Base-by-base conservation (phyloP, 2,888 invertebrate species). In the Diogma glabrata region DNA sequence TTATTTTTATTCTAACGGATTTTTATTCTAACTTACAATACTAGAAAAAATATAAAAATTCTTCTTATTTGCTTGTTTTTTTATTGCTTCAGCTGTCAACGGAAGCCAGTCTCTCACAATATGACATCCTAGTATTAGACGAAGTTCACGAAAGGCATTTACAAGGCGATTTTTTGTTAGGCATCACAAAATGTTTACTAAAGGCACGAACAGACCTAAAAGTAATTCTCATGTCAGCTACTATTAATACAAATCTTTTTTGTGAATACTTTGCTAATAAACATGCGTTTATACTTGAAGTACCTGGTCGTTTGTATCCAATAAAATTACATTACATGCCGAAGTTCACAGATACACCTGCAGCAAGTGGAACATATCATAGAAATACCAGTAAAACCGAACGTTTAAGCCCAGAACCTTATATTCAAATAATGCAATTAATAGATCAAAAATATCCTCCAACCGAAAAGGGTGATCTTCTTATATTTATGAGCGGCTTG, bases 71-170 rank as follows among this genome's bases (percentile, higher is more conserved):
- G n/a, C n/a, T n/a, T n/a, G n/a, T n/a, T n/a, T n/a, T n/a, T n/a
- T n/a, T n/a, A n/a, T n/a, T n/a, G n/a, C n/a, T 67, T n/a, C 75
- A 94, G 81, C 79, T 94, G 63, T 81, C 85, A 0, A 78, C 85
- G 53, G 92, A 94, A 65, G 81, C 85, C 23, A 75, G 78, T 53
- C 70, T 95, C 20, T 81, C 83, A 8, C 79, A 80, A 55, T 96
- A 95, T 67, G 89, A 93, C 70, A 90, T 95, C 2, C 80, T 99
- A 50, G 90, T 99, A 43, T 74, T 99, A 47, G 99, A 99, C 66
- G 99, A 99, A 73, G 89, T 97, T 12, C 97, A 97, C 63, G 97
- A 99, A 66, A 76, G 97, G 12, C 95, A 97, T 71, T 75, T 97
- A 4, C 86, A 92, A 69, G 95, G 95, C 2, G 95, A 95, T 65